Base-by-base conservation (phyloP, 2,113 vertebrate species). In the Prionailurus viverrinus region DNA sequence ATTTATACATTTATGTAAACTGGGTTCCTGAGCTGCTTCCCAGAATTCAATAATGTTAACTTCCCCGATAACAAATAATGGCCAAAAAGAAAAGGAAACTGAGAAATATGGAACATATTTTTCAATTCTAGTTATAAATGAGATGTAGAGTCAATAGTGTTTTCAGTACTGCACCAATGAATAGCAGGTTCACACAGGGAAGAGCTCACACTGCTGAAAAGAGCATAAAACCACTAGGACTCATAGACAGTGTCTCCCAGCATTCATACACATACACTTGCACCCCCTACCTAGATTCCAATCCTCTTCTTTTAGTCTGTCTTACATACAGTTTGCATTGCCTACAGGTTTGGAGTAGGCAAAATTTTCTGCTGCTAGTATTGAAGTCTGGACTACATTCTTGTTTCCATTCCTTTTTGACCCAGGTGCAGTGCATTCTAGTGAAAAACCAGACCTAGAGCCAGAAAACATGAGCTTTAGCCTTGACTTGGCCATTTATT, bases 21-120 rank as follows among this genome's bases (percentile, higher is more conserved):
- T 95, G 18, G 39, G 39, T 94, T 19, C 48, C 58, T 29, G 55
- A 94, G 58, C 53, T 85, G 41, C 71, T 92, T 89, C 18, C 51
- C 51, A 69, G 68, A 96, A 87, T 83, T 90, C 85, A 39, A 69
- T 79, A 82, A 55, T 94, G 12, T 87, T 97, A 96, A 48, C 39
- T 80, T 92, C 36, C 29, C 18, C 53, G 88, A 33, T 97, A 96
- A 82, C 73, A 91, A 95, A 83, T 91, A 89, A 91, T 78, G 39
- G 58, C 55, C 33, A 39, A 55, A 87, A 96, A 25, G 21, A 85
- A 94, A 92, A 92, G 89, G n/a, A 91, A 89, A 41, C 29, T 94
- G 58, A 94, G 65, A 80, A 91, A 91, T 53, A 76, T 13, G 63
- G 45, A 95, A 14, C 23, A 45, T 86, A 94, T 94, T 93, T 97